Conservation (phyloP, 2,888 invertebrate genomes). For the Scrobipalpa atriplicella region DNA sequence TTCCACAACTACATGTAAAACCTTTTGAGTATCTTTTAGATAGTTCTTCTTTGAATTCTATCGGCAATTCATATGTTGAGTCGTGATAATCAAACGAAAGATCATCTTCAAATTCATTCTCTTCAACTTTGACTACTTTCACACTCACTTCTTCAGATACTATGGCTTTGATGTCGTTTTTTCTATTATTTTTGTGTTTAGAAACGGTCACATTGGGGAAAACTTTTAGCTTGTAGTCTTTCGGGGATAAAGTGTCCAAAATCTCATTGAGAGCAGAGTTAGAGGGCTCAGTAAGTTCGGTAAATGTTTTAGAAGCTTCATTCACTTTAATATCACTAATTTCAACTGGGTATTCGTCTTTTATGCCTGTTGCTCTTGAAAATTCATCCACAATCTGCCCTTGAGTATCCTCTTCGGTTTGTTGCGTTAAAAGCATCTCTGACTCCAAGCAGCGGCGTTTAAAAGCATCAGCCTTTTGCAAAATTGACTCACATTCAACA, state of each 20-base stretch:
- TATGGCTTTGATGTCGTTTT: background rate
- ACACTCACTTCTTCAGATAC: constrained; percentile 25
- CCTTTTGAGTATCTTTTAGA: constrained; percentile 27
- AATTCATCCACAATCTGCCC: constrained; percentile 11
- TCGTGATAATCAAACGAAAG: constrained; percentile 39
- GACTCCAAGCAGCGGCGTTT: constrained; percentile 64
- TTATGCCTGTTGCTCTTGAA: constrained; percentile 33
- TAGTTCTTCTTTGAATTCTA: constrained; percentile 32
- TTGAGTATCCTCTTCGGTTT: constrained; percentile 38
- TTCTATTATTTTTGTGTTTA: constrained; percentile 5
- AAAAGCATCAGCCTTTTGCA: constrained; percentile 62
- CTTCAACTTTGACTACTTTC: constrained; percentile 32
- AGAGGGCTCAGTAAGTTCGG: background rate
- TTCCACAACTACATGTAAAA: constrained; percentile 39
- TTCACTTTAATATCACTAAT: background rate
- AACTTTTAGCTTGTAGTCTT: constrained; percentile 14
- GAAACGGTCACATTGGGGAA: constrained; percentile 7
- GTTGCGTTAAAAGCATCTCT: constrained; percentile 54
- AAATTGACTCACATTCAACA: constrained; percentile 54
- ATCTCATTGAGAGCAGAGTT: background rate
- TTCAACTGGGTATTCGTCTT: constrained; percentile 34
- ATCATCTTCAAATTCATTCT: constrained; percentile 32
- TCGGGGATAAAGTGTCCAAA: background rate
- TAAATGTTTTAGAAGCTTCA: background rate
- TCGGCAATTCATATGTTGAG: constrained; percentile 28